phyloP scores from a whole-genome alignment of 1,140 invertebrate species.

The Cyclargus thomasi region DNA sequence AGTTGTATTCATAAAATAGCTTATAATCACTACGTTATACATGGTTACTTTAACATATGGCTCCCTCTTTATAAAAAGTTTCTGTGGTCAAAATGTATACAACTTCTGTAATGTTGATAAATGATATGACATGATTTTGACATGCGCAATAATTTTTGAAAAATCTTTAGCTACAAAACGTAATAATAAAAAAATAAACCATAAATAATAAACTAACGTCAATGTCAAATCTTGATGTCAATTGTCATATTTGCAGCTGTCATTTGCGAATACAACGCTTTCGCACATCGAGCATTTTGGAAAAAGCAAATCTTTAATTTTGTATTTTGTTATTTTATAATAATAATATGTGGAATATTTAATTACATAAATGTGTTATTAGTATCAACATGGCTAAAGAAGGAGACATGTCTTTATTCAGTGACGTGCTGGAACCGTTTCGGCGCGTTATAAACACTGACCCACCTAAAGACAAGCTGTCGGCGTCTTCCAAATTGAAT shows the following conservation, averaged over 20 bases:
- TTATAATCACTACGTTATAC: too few species aligned
- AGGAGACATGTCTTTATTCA: slow-evolving; percentile 67
- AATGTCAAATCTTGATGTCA: background rate
- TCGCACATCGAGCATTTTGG: background rate
- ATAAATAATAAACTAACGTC: too few species aligned
- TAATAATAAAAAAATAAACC: too few species aligned
- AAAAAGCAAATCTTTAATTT: background rate
- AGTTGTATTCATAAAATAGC: too few species aligned
- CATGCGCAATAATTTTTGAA: too few species aligned
- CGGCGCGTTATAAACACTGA: slow-evolving; percentile 65
- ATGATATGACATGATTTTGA: too few species aligned
- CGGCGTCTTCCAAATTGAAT: slow-evolving; percentile 58
- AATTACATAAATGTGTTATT: slow-evolving; percentile 14
- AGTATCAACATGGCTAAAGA: slow-evolving; percentile 58
- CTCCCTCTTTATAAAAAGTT: too few species aligned
- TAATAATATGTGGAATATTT: slow-evolving; percentile 24
- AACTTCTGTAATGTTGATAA: too few species aligned
- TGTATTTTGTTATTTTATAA: slow-evolving; percentile 2
- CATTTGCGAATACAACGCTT: background rate
- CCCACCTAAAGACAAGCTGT: slow-evolving; percentile 62
- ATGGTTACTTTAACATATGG: too few species aligned
- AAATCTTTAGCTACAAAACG: too few species aligned
- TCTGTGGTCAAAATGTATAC: too few species aligned
- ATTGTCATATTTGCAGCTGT: background rate
- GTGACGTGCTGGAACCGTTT: slow-evolving; percentile 68